Percentiles rank a stretch among this genome's conserved stretches.
These are phyloP conservation scores for Cisticola juncidis DNA, from an alignment of 2,113 vertebrate genomes.

Conservation along the genomic window DNA sequence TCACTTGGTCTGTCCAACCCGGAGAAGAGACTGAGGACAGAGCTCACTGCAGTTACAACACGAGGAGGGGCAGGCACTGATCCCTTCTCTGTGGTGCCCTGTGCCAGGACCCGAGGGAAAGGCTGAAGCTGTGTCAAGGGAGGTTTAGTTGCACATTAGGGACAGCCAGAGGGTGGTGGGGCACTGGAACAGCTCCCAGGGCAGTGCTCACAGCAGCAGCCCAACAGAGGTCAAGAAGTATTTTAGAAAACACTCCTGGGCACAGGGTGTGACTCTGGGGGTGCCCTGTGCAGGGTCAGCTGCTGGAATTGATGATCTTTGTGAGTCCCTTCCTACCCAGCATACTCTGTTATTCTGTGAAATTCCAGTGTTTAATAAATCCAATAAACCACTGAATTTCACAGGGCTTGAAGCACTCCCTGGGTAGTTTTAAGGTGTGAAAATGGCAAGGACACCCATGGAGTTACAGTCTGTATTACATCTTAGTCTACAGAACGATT, in stretches of 20 bases:
- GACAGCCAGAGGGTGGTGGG: neutral
- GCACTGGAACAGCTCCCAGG: neutral
- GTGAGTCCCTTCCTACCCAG: neutral
- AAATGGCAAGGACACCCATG: neutral
- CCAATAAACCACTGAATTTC: neutral
- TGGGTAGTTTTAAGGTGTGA: neutral
- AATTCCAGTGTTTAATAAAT: neutral
- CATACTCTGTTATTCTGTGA: neutral
- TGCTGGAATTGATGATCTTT: accelerated
- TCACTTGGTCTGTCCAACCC: neutral
- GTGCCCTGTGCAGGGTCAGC: neutral
- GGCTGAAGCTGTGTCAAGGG: neutral
- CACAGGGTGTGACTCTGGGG: neutral
- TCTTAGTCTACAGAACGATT: neutral
- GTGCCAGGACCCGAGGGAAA: accelerated
- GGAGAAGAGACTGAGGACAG: neutral
- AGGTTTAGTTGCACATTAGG: accelerated
- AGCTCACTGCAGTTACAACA: accelerated
- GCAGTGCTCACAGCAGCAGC: neutral
- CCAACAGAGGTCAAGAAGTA: accelerated
- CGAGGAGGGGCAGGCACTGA: neutral
- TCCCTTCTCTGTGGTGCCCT: neutral
- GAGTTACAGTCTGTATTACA: neutral
- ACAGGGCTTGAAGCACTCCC: neutral
- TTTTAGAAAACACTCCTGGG: accelerated